phyloP scores from a whole-genome alignment of 2,797 vertebrate genomes.

The Coranthus polyacanthus region DNA sequence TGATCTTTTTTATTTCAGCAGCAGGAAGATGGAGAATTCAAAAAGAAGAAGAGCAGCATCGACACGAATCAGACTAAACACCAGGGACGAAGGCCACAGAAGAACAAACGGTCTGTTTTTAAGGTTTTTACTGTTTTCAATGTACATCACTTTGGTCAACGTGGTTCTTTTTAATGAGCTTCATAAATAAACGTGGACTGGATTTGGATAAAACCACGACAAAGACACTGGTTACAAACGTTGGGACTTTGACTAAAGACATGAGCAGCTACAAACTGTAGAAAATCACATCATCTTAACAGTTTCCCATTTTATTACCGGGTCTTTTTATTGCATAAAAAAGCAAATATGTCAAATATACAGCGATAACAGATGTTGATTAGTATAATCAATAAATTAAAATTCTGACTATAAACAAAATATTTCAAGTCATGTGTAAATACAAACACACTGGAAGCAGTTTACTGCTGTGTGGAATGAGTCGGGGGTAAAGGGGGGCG shows the following conservation, averaged over 20 bases:
- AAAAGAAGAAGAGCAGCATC: background rate
- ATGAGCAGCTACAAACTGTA: no score
- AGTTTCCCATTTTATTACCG: constrained; percentile 4
- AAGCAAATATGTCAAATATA: constrained; percentile 60
- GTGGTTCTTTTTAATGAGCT: no score
- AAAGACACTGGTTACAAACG: no score
- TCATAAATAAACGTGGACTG: no score
- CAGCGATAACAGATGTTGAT: constrained; percentile 36
- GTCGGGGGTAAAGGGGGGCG: constrained; percentile 12
- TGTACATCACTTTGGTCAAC: no score
- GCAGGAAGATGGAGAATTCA: background rate
- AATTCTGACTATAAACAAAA: constrained; percentile 50
- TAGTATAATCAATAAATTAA: constrained; percentile 70
- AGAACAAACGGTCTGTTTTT: no score
- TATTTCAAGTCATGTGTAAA: constrained; percentile 34
- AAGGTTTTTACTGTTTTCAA: no score
- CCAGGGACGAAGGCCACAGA: no score
- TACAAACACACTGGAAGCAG: constrained; percentile 26
- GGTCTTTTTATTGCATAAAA: constrained; percentile 52
- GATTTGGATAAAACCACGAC: no score
- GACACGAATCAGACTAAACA: no score
- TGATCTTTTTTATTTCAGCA: constrained; percentile 29
- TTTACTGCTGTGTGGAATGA: constrained; percentile 53
- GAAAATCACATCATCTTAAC: background rate
- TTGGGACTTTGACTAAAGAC: no score